phyloP scores from a whole-genome alignment of 2,888 invertebrate species.

The Acrobasis suavella region DNA sequence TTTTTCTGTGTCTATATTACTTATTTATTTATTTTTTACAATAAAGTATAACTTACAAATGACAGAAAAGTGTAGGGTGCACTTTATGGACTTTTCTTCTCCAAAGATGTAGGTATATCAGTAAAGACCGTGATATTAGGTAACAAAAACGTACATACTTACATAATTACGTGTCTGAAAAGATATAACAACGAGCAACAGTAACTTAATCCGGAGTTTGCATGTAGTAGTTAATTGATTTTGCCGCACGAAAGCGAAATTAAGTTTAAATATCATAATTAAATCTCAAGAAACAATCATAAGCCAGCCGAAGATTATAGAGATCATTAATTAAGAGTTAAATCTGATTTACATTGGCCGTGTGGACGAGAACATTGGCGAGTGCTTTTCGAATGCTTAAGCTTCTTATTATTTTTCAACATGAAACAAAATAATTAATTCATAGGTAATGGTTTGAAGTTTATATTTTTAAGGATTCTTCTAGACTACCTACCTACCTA shows the following conservation, averaged over 20 bases:
- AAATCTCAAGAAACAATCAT: conserved; percentile 17
- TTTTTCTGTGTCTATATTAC: not conserved
- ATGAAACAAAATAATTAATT: no score
- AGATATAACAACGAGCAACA: not conserved
- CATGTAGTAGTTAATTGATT: conserved; percentile 15
- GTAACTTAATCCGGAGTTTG: not conserved
- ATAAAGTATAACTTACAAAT: no score
- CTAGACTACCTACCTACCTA: no score
- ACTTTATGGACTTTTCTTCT: no score
- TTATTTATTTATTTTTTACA: not conserved
- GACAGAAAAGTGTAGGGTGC: no score
- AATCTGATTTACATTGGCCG: not conserved
- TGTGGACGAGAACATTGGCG: not conserved
- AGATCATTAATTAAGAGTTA: conserved; percentile 11
- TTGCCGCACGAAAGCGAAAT: conserved; percentile 2
- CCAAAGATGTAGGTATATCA: no score
- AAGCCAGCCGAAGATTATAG: conserved; percentile 7
- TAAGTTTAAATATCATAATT: conserved; percentile 17
- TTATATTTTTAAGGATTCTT: no score
- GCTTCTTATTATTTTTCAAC: no score
- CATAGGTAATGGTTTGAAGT: no score
- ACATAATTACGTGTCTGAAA: no score
- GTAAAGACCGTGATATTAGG: no score
- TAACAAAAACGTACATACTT: no score
- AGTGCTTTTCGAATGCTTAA: not conserved